Evolutionary conservation across 2,113 vertebrate genomes (phyloP).

Genomic region (Machaerirhynchus nigripectus): DNA sequence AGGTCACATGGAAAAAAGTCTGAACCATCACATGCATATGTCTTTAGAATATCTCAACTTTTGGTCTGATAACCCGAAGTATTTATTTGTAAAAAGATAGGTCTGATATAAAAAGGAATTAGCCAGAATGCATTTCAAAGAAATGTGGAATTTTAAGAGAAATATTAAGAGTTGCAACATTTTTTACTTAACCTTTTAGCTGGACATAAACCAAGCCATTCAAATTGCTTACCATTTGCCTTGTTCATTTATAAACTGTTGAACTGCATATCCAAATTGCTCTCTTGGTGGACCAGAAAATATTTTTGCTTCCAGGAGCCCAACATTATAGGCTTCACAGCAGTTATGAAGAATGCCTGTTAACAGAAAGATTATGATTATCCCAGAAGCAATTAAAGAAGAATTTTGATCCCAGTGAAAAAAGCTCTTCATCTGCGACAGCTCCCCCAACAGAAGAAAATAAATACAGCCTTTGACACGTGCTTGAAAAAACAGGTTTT

Average conservation of each 20-base stretch:
- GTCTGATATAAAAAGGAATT: not conserved
- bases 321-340: slow-evolving; percentile 84
- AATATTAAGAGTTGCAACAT: not conserved
- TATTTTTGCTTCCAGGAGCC: slow-evolving; percentile 81
- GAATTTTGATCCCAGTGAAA: not conserved
- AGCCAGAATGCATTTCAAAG: not conserved
- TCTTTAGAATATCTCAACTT: not conserved
- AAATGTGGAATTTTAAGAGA: not conserved
- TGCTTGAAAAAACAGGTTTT: not conserved
- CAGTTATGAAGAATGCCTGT: slow-evolving; percentile 70
- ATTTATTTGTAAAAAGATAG: not conserved
- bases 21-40: not conserved
- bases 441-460: not conserved
- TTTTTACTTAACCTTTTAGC: not conserved
- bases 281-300: slow-evolving; percentile 79
- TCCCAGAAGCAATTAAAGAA: slow-evolving; percentile 21
- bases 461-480: not conserved
- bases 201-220: not conserved
- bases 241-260: slow-evolving; percentile 80
- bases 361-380: slow-evolving; percentile 49
- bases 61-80: not conserved
- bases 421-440: not conserved
- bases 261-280: slow-evolving; percentile 88
- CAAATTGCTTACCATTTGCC: slow-evolving; percentile 85
- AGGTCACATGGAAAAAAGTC: not conserved